Conservation (phyloP, 2,113 vertebrate genomes). For the Syrmaticus mikado region DNA sequence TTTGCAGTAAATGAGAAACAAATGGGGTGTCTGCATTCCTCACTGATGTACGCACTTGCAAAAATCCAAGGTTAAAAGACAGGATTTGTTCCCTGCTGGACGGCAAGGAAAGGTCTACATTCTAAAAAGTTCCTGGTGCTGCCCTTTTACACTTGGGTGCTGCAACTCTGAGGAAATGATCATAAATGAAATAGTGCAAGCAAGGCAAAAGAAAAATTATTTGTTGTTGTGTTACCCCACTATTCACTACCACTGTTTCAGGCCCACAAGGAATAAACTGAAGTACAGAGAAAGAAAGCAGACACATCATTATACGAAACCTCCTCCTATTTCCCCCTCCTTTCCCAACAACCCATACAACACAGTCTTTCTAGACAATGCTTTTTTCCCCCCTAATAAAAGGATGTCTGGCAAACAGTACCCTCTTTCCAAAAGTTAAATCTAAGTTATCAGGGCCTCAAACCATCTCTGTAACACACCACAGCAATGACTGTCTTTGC, state of each 20-base stretch:
- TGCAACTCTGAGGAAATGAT: not conserved
- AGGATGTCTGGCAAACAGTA: not conserved
- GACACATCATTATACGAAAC: not conserved
- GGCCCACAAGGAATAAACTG: not conserved
- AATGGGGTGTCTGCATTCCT: not conserved
- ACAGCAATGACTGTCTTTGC: not conserved
- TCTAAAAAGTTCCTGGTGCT: not conserved
- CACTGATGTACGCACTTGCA: not conserved
- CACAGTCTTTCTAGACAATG: not conserved
- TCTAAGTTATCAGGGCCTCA: not conserved
- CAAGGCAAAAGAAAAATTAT: not conserved
- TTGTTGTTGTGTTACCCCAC: not conserved
- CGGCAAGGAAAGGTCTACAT: fast-evolving
- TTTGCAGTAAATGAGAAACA: not conserved
- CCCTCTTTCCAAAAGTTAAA: not conserved
- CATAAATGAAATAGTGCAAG: not conserved
- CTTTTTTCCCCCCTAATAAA: not conserved
- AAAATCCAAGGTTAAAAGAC: not conserved
- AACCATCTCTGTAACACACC: not conserved
- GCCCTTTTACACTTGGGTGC: not conserved
- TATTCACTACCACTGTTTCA: not conserved
- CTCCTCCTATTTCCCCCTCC: not conserved
- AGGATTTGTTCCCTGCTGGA: not conserved
- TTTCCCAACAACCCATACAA: not conserved
- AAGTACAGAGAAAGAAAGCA: not conserved